These are phyloP conservation scores for Pachyseris speciosa DNA, from an alignment of 64 coral and sea anemone species.

Conservation along the genomic window DNA sequence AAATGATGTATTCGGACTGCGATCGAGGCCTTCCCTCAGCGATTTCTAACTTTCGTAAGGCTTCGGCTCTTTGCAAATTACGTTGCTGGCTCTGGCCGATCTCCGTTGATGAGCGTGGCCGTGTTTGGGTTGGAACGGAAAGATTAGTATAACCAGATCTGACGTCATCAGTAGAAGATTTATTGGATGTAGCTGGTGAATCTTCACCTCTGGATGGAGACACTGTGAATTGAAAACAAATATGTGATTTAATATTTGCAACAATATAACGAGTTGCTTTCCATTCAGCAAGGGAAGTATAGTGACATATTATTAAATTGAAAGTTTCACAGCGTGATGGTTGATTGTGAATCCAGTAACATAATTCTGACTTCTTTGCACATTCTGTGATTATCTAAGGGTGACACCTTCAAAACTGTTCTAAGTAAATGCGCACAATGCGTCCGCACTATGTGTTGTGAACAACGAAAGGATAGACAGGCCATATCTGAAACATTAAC, in stretches of 20 bases:
- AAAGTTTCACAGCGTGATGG: too few relatives aligned
- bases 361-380: too few relatives aligned
- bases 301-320: too few relatives aligned
- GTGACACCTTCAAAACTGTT: too few relatives aligned
- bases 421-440: too few relatives aligned
- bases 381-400: too few relatives aligned
- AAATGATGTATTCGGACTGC: not conserved
- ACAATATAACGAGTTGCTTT: too few relatives aligned
- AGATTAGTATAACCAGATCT: not conserved
- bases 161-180: not conserved
- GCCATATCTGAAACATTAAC: too few relatives aligned
- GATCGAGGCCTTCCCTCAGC: constrained; percentile 10
- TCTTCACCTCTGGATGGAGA: not conserved
- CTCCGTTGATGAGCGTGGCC: not conserved
- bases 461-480: too few relatives aligned
- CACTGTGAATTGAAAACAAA: constrained; percentile 4
- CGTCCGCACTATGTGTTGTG: too few relatives aligned
- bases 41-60: constrained; percentile 27
- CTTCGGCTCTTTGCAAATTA: not conserved
- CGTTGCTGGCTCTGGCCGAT: not conserved
- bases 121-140: constrained; percentile 6
- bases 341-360: too few relatives aligned
- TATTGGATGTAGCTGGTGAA: not conserved
- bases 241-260: not conserved
- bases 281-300: too few relatives aligned